Evolutionary conservation across 2,888 invertebrate genomes (phyloP).

Genomic region (Napeogenes inachia): DNA sequence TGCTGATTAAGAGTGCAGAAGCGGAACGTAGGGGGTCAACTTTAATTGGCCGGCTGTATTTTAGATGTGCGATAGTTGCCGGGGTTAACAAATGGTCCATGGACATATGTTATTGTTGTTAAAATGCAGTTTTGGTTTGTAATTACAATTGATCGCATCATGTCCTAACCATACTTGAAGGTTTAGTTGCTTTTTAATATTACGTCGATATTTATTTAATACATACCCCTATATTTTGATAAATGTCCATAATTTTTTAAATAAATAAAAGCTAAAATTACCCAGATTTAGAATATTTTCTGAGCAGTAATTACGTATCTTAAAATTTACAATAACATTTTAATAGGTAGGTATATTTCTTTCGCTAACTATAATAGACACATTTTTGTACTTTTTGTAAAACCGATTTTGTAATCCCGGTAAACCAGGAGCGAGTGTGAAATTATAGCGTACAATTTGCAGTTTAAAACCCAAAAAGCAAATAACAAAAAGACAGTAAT

Average conservation of each 20-base stretch:
- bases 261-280: too few relatives aligned
- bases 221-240: background rate
- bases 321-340: too few relatives aligned
- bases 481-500: slow-evolving; percentile 73
- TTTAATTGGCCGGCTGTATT: slow-evolving; percentile 68
- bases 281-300: too few relatives aligned
- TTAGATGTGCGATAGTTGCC: slow-evolving; percentile 67
- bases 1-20: slow-evolving; percentile 74
- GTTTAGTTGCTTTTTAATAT: slow-evolving; percentile 12
- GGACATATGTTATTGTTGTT: slow-evolving; percentile 64
- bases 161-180: slow-evolving; percentile 8
- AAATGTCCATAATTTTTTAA: too few relatives aligned
- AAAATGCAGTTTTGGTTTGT: slow-evolving; percentile 56
- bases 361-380: background rate
- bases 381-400: slow-evolving; percentile 1
- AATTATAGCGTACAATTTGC: slow-evolving; percentile 59
- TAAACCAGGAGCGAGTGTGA: slow-evolving; percentile 49
- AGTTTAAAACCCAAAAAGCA: slow-evolving; percentile 68
- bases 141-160: slow-evolving; percentile 46
- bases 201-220: background rate
- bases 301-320: too few relatives aligned
- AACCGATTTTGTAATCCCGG: background rate
- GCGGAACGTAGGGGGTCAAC: slow-evolving; percentile 66
- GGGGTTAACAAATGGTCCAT: slow-evolving; percentile 67
- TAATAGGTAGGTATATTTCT: background rate